A percentile compares a stretch with the other conserved stretches of the same genome.
Evolutionary conservation across 2,797 vertebrate genomes (phyloP).

Genomic region (Enteromius fasciolatus): DNA sequence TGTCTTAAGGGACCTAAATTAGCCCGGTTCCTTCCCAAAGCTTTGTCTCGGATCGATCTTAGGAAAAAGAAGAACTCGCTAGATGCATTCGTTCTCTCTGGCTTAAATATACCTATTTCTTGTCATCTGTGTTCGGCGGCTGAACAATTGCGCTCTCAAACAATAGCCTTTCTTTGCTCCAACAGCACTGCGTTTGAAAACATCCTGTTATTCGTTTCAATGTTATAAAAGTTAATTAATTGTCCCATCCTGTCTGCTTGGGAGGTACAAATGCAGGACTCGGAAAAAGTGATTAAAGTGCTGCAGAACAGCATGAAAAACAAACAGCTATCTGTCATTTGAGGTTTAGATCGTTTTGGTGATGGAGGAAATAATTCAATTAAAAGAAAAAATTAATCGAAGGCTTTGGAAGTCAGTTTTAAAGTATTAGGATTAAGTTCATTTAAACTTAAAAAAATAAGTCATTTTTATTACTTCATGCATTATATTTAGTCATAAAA

Average conservation of each 20-base stretch:
- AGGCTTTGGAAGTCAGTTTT: slow-evolving; percentile 1
- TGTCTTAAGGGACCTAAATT: slow-evolving; percentile 51
- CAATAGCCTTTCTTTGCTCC: slow-evolving; percentile 61
- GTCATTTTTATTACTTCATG: background rate
- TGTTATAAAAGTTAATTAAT: slow-evolving; percentile 67
- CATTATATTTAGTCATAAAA: background rate
- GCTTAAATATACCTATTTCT: slow-evolving; percentile 57
- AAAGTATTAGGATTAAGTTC: background rate
- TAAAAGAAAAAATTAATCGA: background rate
- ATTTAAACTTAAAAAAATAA: background rate
- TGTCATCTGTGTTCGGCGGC: slow-evolving; percentile 47
- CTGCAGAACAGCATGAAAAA: slow-evolving; percentile 28
- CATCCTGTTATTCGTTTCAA: slow-evolving; percentile 65
- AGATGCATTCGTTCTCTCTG: slow-evolving; percentile 30
- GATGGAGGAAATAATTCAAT: slow-evolving; percentile 9
- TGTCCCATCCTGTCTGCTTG: slow-evolving; percentile 62
- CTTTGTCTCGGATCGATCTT: slow-evolving; percentile 49
- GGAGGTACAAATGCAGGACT: slow-evolving; percentile 49
- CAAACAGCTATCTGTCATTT: slow-evolving; percentile 45
- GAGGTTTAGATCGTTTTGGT: slow-evolving; percentile 25
- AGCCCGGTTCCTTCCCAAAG: slow-evolving; percentile 41
- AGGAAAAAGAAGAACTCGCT: slow-evolving; percentile 39
- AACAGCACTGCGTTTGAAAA: slow-evolving; percentile 61
- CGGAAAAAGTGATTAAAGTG: slow-evolving; percentile 58
- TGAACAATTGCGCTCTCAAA: slow-evolving; percentile 57